Conservation (phyloP, 2,888 invertebrate species). For the Tupiocoris notatus region DNA sequence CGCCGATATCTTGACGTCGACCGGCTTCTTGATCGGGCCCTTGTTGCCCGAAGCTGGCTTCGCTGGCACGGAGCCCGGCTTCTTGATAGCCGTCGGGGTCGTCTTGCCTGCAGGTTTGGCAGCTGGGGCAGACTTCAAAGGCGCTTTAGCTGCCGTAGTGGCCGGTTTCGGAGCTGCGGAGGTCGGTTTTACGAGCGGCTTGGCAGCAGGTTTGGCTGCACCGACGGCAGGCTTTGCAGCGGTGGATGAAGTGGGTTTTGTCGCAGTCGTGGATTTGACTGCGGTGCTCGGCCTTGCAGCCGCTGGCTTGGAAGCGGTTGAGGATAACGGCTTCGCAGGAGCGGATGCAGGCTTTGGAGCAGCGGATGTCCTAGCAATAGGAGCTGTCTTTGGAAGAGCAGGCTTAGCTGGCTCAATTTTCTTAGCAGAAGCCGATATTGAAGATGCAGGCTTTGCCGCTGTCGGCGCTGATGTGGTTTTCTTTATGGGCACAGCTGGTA, state of each 20-base stretch:
- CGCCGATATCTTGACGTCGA: slow-evolving; percentile 29
- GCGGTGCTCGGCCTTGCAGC: slow-evolving; percentile 46
- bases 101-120: neutral
- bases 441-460: slow-evolving; percentile 14
- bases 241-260: slow-evolving; percentile 50
- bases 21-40: slow-evolving; percentile 26
- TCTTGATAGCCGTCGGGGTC: slow-evolving; percentile 51
- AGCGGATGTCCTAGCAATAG: slow-evolving; percentile 1
- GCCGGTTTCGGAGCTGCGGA: slow-evolving; percentile 43
- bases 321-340: slow-evolving; percentile 35
- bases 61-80: slow-evolving; percentile 54
- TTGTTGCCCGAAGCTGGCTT: slow-evolving; percentile 61
- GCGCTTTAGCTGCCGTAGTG: slow-evolving; percentile 48
- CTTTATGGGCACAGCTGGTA: slow-evolving; percentile 1
- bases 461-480: slow-evolving; percentile 6
- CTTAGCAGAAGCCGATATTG: neutral
- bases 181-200: slow-evolving; percentile 47
- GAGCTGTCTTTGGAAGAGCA: neutral
- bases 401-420: slow-evolving; percentile 13
- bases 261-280: slow-evolving; percentile 38
- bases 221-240: slow-evolving; percentile 46
- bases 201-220: slow-evolving; percentile 43
- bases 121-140: slow-evolving; percentile 49
- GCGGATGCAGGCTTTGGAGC: slow-evolving; percentile 43
- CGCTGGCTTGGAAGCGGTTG: slow-evolving; percentile 47